Evolutionary conservation across 2,797 vertebrate species (phyloP).

Genomic region (Hypotaenidia okinawae): DNA sequence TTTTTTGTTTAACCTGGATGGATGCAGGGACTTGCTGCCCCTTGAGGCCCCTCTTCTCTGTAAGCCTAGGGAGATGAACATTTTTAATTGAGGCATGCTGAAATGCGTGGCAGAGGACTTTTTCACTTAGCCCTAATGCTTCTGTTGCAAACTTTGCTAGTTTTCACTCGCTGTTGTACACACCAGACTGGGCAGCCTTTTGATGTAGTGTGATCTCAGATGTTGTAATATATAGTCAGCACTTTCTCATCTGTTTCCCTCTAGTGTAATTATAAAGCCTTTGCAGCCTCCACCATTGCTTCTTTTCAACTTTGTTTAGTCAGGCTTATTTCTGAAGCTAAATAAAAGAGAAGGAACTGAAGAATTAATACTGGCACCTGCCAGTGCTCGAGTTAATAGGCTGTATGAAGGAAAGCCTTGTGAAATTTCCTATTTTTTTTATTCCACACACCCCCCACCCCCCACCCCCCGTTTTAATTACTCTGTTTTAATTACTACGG

Average conservation of each 20-base stretch:
- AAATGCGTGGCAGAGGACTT: background rate
- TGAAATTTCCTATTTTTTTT: background rate
- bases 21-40: conserved; percentile 48
- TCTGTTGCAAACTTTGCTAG: background rate
- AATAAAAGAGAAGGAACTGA: conserved; percentile 46
- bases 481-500: conserved; percentile 15
- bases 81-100: conserved; percentile 4
- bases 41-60: background rate
- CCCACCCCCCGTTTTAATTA: no score
- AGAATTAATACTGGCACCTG: conserved; percentile 45
- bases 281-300: conserved; percentile 35
- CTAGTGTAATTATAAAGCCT: conserved; percentile 43
- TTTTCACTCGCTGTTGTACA: background rate
- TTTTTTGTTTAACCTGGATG: conserved; percentile 36
- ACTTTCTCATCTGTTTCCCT: conserved; percentile 41
- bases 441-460: no score
- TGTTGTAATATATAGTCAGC: conserved; percentile 27
- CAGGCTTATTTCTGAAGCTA: conserved; percentile 53
- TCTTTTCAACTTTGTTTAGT: conserved; percentile 46
- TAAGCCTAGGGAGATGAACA: background rate
- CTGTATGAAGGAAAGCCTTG: conserved; percentile 15
- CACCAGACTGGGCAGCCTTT: background rate
- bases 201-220: conserved; percentile 6
- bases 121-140: background rate
- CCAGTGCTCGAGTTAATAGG: conserved; percentile 47